These are phyloP conservation scores for Hydractinia echinata DNA, from an alignment of 30 jellyfish, hydroid and myxozoan genomes.

Conservation along the genomic window DNA sequence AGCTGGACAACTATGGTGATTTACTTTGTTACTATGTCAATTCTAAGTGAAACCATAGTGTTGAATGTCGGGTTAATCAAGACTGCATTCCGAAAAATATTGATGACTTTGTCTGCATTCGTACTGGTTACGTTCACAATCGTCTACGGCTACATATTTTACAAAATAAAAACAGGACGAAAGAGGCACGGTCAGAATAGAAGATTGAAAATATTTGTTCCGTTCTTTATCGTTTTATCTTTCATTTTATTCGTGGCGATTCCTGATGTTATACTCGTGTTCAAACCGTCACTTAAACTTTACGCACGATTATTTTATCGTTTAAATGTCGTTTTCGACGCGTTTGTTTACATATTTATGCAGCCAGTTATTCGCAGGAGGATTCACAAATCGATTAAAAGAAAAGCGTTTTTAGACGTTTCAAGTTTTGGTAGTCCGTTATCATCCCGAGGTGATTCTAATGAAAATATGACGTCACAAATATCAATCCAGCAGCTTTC, in stretches of 20 bases:
- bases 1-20: conserved; percentile 3
- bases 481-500: no score
- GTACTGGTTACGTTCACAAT: neutral
- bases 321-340: neutral
- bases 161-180: neutral
- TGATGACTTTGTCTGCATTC: neutral
- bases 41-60: neutral
- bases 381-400: neutral
- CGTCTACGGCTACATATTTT: neutral
- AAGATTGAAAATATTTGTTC: neutral
- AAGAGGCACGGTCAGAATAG: neutral
- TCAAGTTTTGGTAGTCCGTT: no score
- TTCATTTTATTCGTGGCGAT: neutral
- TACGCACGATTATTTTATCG: conserved; percentile 4
- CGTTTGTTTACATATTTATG: neutral
- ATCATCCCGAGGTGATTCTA: no score
- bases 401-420: no score
- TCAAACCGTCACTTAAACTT: neutral
- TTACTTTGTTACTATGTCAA: neutral
- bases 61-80: neutral
- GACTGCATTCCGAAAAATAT: neutral
- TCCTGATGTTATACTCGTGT: conserved; percentile 12
- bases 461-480: no score
- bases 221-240: conserved; percentile 1
- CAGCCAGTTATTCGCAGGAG: neutral